Conservation (phyloP, 2,113 vertebrate genomes). For the Erythrocercus mccallii region DNA sequence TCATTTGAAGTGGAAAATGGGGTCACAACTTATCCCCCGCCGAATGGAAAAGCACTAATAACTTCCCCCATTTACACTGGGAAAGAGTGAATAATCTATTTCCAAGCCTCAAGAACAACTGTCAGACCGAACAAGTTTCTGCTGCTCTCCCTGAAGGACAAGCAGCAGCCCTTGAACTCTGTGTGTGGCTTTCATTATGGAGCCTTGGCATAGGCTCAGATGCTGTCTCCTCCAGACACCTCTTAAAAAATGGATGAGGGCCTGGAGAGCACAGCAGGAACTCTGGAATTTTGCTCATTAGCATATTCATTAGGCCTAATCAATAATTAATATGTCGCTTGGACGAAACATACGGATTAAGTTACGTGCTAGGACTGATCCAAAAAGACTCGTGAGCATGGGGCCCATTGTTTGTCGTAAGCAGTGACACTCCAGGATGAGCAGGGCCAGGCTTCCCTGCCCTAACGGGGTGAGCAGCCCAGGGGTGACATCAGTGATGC, state of each 20-base stretch:
- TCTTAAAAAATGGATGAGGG: slow-evolving; percentile 69
- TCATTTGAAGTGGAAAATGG: not conserved
- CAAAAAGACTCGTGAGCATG: not conserved
- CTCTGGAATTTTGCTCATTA: slow-evolving; percentile 61
- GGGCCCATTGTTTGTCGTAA: not conserved
- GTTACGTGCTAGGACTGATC: slow-evolving; percentile 37
- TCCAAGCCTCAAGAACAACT: slow-evolving; percentile 23
- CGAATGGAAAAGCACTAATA: not conserved
- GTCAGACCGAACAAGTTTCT: slow-evolving; percentile 22
- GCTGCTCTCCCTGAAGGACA: slow-evolving; percentile 49
- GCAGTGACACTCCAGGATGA: no score
- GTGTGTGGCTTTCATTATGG: slow-evolving; percentile 26
- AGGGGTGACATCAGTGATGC: not conserved
- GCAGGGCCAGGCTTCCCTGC: not conserved
- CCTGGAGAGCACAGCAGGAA: slow-evolving; percentile 57
- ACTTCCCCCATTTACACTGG: not conserved
- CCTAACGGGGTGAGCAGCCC: not conserved
- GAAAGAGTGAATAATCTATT: not conserved
- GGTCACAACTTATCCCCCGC: not conserved
- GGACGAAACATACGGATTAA: slow-evolving; percentile 51
- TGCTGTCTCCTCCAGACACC: slow-evolving; percentile 43
- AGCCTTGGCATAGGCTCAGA: slow-evolving; percentile 38
- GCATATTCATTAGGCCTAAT: slow-evolving; percentile 74
- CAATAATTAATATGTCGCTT: slow-evolving; percentile 75
- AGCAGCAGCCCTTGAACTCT: slow-evolving; percentile 61